Percentiles rank a stretch among this genome's conserved stretches.
phyloP scores from a whole-genome alignment of 2,113 vertebrate genomes.

The Stomatorhinus ivindoensis region DNA sequence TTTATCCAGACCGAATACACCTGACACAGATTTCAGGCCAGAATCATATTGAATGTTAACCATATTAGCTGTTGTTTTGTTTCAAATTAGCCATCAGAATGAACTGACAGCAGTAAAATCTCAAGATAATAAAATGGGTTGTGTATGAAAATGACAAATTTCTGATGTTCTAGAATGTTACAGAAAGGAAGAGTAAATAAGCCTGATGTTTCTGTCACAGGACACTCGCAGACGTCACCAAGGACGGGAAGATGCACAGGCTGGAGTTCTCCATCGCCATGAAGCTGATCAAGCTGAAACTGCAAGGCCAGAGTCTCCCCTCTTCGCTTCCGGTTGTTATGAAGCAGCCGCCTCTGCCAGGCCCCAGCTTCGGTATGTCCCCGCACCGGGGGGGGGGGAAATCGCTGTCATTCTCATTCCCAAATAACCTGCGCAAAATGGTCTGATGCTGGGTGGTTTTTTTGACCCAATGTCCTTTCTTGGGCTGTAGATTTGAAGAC shows the following conservation, averaged over 20 bases:
- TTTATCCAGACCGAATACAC: neutral
- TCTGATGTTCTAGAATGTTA: neutral
- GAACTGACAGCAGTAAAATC: neutral
- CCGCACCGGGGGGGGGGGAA: neutral
- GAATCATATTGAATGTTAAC: neutral
- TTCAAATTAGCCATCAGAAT: neutral
- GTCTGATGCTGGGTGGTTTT: neutral
- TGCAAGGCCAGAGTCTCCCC: slow-evolving; percentile 81
- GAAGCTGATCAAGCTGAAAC: slow-evolving; percentile 92
- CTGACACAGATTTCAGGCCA: neutral
- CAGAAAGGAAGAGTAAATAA: neutral
- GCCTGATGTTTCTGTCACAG: slow-evolving; percentile 46
- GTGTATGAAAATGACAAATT: neutral
- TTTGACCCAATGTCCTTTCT: neutral
- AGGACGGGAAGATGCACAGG: slow-evolving; percentile 93
- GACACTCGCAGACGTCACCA: slow-evolving; percentile 86
- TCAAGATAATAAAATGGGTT: neutral
- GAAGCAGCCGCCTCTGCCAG: slow-evolving; percentile 83
- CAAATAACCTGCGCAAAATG: neutral
- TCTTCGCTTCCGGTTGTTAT: slow-evolving; percentile 78
- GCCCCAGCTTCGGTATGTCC: slow-evolving; percentile 74
- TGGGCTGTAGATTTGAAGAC: neutral
- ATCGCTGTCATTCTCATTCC: neutral
- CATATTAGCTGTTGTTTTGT: neutral
- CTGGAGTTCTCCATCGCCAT: slow-evolving; percentile 95